Evolutionary conservation across 2,113 vertebrate genomes (phyloP).

Genomic region (Prolemur simus): DNA sequence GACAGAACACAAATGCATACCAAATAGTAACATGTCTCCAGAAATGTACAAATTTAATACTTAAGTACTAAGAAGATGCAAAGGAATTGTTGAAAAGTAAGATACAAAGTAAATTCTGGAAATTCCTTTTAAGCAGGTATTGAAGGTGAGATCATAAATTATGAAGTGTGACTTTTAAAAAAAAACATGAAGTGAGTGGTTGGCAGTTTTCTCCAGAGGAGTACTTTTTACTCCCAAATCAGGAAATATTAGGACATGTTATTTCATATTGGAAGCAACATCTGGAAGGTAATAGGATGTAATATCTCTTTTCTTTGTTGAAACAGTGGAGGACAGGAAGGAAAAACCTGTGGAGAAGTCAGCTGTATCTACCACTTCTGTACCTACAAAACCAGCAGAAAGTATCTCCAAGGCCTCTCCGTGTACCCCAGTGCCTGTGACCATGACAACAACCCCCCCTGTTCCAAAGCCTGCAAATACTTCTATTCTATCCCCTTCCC

Average conservation of each 20-base stretch:
- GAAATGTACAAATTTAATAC: constrained; percentile 2
- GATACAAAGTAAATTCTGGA: not conserved
- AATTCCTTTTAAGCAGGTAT: not conserved
- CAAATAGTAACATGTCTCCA: not conserved
- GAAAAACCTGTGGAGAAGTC: constrained; percentile 85
- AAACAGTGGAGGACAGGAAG: constrained; percentile 89
- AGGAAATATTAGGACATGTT: not conserved
- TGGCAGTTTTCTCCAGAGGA: not conserved
- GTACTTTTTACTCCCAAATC: not conserved
- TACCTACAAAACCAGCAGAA: constrained; percentile 68
- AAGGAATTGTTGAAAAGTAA: not conserved
- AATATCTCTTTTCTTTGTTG: not conserved
- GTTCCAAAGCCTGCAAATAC: constrained; percentile 73
- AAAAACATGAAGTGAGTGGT: not conserved
- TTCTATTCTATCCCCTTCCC: constrained; percentile 60
- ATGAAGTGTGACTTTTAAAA: not conserved
- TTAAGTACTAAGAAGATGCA: not conserved
- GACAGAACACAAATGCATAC: not conserved
- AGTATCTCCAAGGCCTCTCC: constrained; percentile 73
- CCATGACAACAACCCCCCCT: not conserved
- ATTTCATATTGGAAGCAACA: constrained; percentile 24
- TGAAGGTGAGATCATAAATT: not conserved
- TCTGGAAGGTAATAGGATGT: not conserved
- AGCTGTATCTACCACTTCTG: constrained; percentile 51
- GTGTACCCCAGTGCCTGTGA: not conserved